Percentiles rank a stretch among this genome's conserved stretches.
Evolutionary conservation across 2,797 vertebrate species (phyloP).

Genomic region (Eupleurogrammus muticus): DNA sequence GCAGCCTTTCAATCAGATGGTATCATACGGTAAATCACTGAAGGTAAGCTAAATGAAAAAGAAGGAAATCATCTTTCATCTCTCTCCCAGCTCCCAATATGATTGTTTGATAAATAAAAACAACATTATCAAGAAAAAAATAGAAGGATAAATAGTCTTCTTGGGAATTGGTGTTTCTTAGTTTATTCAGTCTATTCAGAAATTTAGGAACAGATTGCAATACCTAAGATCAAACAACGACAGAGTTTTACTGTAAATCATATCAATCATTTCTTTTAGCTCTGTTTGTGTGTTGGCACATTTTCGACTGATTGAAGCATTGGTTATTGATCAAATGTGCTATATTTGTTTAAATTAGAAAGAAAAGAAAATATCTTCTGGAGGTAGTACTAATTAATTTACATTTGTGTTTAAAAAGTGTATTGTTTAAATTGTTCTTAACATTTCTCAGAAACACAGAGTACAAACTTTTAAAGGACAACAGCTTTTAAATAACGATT

Average conservation of each 20-base stretch:
- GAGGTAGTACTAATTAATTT: too few relatives aligned
- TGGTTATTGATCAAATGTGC: too few relatives aligned
- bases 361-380: too few relatives aligned
- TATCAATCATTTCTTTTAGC: slow-evolving; percentile 4
- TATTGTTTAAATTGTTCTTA: too few relatives aligned
- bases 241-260: not conserved
- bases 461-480: not conserved
- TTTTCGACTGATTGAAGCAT: too few relatives aligned
- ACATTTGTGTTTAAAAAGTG: too few relatives aligned
- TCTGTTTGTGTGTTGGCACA: slow-evolving; percentile 1
- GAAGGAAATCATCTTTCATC: not conserved
- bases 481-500: slow-evolving; percentile 12
- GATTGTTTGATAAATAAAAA: not conserved
- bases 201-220: not conserved
- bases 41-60: slow-evolving; percentile 73
- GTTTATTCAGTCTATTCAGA: too few relatives aligned
- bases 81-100: not conserved
- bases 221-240: not conserved
- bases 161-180: not conserved
- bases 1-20: slow-evolving; percentile 84
- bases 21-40: slow-evolving; percentile 88
- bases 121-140: not conserved
- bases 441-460: too few relatives aligned
- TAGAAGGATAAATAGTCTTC: not conserved
- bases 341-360: too few relatives aligned